phyloP scores from a whole-genome alignment of 2,888 invertebrate genomes.

The Amphipyra tragopoginis region DNA sequence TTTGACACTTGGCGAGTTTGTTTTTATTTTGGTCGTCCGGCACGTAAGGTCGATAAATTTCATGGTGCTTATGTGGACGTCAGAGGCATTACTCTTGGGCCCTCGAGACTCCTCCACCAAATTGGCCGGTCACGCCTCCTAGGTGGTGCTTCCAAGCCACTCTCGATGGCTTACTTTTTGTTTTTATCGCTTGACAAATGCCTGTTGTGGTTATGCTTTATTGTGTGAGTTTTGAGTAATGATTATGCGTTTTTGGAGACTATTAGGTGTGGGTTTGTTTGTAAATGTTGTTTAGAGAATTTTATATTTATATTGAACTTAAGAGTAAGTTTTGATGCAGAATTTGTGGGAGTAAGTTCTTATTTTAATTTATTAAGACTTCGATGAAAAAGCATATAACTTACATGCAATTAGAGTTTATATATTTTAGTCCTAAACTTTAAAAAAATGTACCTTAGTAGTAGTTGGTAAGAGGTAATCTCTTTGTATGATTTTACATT shows the following conservation, averaged over 20 bases:
- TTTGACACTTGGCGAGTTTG: conserved; percentile 79
- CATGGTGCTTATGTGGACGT: conserved; percentile 80
- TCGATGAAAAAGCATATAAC: no score
- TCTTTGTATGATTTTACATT: no score
- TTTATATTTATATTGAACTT: not conserved
- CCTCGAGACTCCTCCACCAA: conserved; percentile 73
- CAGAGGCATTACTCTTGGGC: conserved; percentile 76
- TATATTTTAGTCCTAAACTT: no score
- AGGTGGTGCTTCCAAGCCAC: conserved; percentile 61
- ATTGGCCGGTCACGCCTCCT: conserved; percentile 78
- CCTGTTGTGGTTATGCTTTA: conserved; percentile 55
- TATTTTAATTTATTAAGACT: no score
- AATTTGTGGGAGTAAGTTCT: no score
- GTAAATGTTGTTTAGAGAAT: not conserved
- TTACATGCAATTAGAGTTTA: no score
- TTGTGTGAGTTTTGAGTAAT: conserved; percentile 49
- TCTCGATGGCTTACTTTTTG: conserved; percentile 61
- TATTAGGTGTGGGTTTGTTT: conserved; percentile 2
- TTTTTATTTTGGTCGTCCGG: conserved; percentile 78
- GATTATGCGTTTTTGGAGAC: conserved; percentile 36
- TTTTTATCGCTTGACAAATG: conserved; percentile 63
- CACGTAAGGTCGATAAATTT: conserved; percentile 85
- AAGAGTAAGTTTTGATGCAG: not conserved
- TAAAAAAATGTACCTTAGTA: no score
- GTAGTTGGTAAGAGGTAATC: no score